A percentile compares a stretch with the other conserved stretches of the same genome.
Evolutionary conservation across 2,797 vertebrate genomes (phyloP).

Genomic region (Gobionotothen gibberifrons): DNA sequence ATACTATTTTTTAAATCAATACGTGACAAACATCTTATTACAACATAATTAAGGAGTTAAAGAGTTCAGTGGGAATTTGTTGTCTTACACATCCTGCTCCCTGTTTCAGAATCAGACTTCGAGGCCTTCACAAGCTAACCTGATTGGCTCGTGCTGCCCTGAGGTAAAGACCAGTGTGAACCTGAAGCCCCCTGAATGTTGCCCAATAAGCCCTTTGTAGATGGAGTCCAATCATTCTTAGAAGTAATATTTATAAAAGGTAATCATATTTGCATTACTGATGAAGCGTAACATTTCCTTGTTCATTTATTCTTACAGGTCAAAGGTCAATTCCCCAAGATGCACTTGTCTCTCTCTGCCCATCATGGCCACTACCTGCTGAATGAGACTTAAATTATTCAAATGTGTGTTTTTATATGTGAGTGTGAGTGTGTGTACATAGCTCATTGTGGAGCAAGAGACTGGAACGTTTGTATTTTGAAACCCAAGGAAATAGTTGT

Average conservation of each 20-base stretch:
- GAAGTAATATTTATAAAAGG: not conserved
- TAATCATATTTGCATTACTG: constrained; percentile 22
- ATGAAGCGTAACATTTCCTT: constrained; percentile 56
- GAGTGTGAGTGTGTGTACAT: constrained; percentile 40
- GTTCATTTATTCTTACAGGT: constrained; percentile 78
- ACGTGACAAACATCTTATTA: not conserved
- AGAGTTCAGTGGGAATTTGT: not conserved
- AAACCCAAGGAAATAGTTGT: constrained; percentile 33
- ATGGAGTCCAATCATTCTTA: not conserved
- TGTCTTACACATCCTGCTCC: constrained; percentile 77
- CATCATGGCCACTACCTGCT: constrained; percentile 70
- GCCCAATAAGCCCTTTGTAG: constrained; percentile 11
- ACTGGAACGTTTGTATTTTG: constrained; percentile 69
- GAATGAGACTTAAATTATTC: constrained; percentile 69
- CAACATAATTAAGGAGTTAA: not conserved
- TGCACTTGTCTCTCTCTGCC: constrained; percentile 73
- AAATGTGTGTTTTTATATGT: constrained; percentile 55
- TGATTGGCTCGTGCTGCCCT: constrained; percentile 74
- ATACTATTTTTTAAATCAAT: not conserved
- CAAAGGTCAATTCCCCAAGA: constrained; percentile 67
- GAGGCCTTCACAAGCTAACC: constrained; percentile 87
- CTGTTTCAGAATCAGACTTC: constrained; percentile 89
- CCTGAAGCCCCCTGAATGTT: constrained; percentile 26
- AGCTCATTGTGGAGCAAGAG: constrained; percentile 44
- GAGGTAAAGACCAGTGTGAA: constrained; percentile 80